Evolutionary conservation across 2,797 vertebrate species (phyloP), one percentile per base, ranked within the genome.

Genomic region (Antrozous pallidus): DNA sequence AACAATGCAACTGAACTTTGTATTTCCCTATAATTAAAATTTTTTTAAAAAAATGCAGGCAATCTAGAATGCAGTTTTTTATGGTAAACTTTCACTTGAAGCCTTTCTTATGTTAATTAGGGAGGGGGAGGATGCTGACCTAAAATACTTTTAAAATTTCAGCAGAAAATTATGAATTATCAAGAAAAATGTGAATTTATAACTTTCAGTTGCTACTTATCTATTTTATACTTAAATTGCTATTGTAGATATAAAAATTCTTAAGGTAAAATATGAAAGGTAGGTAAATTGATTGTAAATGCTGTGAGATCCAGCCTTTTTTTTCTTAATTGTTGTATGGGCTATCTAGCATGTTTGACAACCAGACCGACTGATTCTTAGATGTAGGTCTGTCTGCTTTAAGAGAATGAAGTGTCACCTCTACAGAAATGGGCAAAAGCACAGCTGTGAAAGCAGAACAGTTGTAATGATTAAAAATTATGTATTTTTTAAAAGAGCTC

Each of bases 331-430:
- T 92, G 6, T 49, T 42, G 4, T 40, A 17, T 73, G 33, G 51
- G 22, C 49, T 88, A 20, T n/a, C n/a, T 38, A 81, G 33, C 11
- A 67, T 92, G 87, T 90, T 38, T 94, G 95, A 45, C 71, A 85
- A 42, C 40, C 78, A 70, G 49, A 36, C 70, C 58, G 28, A 31
- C n/a, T 61, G 73, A 77, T 65, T 88, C 70, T 70, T 65, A 84
- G 67, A 36, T 47, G 74, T 42, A 61, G 18, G 24, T 86, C 47
- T 81, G 28, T 86, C 47, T 77, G 13, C 28, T 40, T n/a, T 61
- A 47, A n/a, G 63, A 2, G 8, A 28, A 3, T 56, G 26, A 51
- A 31, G 6, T 42, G 36, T 81, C 54, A 82, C 0, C 13, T n/a
- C 14, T 87, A 18, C 17, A 45, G n/a, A 71, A 40, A 14, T 42